A percentile compares a stretch with the other conserved stretches of the same genome.
Conservation (phyloP, 2,113 vertebrate species). For the Sceloporus undulatus region DNA sequence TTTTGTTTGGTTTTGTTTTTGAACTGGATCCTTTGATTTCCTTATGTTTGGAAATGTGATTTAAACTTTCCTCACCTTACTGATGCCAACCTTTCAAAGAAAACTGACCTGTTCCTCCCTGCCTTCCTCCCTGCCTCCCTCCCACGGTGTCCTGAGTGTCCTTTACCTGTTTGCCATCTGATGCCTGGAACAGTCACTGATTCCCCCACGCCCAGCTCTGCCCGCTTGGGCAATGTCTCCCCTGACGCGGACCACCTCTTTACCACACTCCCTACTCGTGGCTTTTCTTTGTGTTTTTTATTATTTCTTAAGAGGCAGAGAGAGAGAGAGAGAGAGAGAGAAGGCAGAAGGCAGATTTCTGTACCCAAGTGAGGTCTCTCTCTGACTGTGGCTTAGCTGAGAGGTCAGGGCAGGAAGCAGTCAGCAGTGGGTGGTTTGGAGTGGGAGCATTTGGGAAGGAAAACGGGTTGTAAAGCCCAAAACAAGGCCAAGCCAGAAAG, state of each 20-base stretch:
- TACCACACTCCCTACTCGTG: slow-evolving; percentile 80
- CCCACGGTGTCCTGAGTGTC: slow-evolving; percentile 68
- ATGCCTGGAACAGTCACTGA: slow-evolving; percentile 74
- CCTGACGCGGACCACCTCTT: slow-evolving; percentile 81
- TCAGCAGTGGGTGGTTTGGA: slow-evolving; percentile 42
- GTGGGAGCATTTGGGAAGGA: slow-evolving; percentile 59
- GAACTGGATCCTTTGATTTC: slow-evolving; percentile 71
- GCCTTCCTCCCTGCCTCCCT: neutral
- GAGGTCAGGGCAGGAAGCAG: slow-evolving; percentile 34
- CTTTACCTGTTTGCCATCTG: slow-evolving; percentile 77
- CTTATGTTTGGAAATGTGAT: slow-evolving; percentile 56
- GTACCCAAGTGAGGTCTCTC: neutral
- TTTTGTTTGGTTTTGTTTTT: slow-evolving; percentile 48
- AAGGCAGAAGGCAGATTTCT: slow-evolving; percentile 39
- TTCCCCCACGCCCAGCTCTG: neutral
- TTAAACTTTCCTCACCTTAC: slow-evolving; percentile 68
- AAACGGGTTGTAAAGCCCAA: neutral
- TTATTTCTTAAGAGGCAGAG: slow-evolving; percentile 49
- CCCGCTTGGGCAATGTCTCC: slow-evolving; percentile 78
- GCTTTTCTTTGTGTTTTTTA: slow-evolving; percentile 81
- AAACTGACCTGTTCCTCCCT: slow-evolving; percentile 12
- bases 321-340: slow-evolving; percentile 60
- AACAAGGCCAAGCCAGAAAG: neutral
- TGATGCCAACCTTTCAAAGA: slow-evolving; percentile 54
- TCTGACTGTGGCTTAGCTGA: slow-evolving; percentile 62